These are phyloP conservation scores for Rhingia rostrata DNA, from an alignment of 2,888 invertebrate species.

Conservation along the genomic window DNA sequence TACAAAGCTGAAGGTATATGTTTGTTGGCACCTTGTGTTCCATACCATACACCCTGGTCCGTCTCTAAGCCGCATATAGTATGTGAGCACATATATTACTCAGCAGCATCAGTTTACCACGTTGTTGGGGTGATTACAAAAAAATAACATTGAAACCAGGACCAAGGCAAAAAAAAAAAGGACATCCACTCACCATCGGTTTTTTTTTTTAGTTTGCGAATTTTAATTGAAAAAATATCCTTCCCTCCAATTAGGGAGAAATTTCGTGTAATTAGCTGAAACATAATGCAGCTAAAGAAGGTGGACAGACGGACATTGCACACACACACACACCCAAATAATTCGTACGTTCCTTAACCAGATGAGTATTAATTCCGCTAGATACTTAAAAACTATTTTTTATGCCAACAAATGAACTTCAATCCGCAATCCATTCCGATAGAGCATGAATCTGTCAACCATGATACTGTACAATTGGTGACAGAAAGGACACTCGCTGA, in stretches of 20 bases:
- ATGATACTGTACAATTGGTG: not conserved
- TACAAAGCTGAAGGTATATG: not conserved
- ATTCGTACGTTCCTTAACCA: slow-evolving; percentile 1
- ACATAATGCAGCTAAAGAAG: slow-evolving; percentile 55
- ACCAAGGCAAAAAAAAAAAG: slow-evolving; percentile 34
- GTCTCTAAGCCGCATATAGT: slow-evolving; percentile 61
- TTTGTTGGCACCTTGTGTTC: slow-evolving; percentile 61
- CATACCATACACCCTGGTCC: slow-evolving; percentile 8
- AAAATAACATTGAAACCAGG: slow-evolving; percentile 20
- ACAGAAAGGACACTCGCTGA: slow-evolving; percentile 4
- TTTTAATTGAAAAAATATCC: slow-evolving; percentile 60
- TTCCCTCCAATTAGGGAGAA: slow-evolving; percentile 65
- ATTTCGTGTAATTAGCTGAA: slow-evolving; percentile 70
- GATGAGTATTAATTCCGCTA: not conserved
- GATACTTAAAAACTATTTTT: slow-evolving; percentile 14
- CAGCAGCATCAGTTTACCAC: slow-evolving; percentile 54
- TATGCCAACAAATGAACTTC: slow-evolving; percentile 8
- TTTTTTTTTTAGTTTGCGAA: slow-evolving; percentile 20
- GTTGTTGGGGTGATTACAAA: slow-evolving; percentile 58
- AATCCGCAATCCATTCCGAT: slow-evolving; percentile 26
- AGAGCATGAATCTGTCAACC: slow-evolving; percentile 22
- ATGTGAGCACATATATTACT: slow-evolving; percentile 11
- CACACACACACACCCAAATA: slow-evolving; percentile 7
- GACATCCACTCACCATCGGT: slow-evolving; percentile 29
- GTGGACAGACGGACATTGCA: not conserved